phyloP scores from a whole-genome alignment of 2,797 vertebrate genomes.

The Danio aesculapii region DNA sequence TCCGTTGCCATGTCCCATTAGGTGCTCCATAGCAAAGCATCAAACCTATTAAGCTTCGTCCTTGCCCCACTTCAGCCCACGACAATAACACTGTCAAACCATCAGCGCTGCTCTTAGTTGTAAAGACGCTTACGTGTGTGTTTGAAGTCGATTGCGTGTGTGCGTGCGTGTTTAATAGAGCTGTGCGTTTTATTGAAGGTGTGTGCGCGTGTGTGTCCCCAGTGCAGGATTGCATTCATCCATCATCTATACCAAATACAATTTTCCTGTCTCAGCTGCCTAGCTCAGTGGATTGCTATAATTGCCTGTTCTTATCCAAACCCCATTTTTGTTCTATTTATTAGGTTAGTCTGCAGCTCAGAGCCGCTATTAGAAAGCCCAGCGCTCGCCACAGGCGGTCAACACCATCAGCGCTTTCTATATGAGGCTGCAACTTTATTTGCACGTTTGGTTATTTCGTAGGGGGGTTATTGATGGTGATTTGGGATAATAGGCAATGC shows the following conservation, averaged over 20 bases:
- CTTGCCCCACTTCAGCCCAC: constrained; percentile 55
- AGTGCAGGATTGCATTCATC: constrained; percentile 79
- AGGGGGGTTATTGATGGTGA: constrained; percentile 19
- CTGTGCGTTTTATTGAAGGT: constrained; percentile 45
- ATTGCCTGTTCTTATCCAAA: constrained; percentile 64
- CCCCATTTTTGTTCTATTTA: constrained; percentile 58
- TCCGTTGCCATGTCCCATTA: background rate
- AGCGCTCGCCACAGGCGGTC: constrained; percentile 35
- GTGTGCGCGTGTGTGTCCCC: constrained; percentile 57
- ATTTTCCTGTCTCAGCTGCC: constrained; percentile 81
- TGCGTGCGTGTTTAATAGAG: constrained; percentile 51
- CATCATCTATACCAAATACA: constrained; percentile 84
- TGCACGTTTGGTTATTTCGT: background rate
- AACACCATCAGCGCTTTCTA: constrained; percentile 24
- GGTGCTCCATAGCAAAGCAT: background rate
- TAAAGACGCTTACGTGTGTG: constrained; percentile 56
- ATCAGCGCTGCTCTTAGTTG: constrained; percentile 55
- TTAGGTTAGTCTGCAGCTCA: constrained; percentile 59
- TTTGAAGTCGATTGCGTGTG: constrained; percentile 45
- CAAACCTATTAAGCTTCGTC: background rate
- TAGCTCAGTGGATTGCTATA: constrained; percentile 71
- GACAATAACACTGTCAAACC: constrained; percentile 61
- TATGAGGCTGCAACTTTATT: constrained; percentile 26
- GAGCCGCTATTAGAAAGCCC: constrained; percentile 43
- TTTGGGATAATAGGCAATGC: background rate